phyloP scores from a whole-genome alignment of 2,797 vertebrate genomes.

The Choloepus didactylus region DNA sequence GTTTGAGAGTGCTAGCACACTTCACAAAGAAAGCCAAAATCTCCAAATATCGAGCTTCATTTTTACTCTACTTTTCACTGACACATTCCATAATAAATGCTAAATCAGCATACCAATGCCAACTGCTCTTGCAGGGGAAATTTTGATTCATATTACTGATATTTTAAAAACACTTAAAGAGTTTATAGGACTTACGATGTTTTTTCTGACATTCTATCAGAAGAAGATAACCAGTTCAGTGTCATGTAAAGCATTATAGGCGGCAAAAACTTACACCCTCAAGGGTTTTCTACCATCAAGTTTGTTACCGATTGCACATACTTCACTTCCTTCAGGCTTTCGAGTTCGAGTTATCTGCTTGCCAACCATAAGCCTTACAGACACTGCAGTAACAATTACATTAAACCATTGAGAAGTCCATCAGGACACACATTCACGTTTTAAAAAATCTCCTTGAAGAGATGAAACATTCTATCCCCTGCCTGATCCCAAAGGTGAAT shows the following conservation, averaged over 20 bases:
- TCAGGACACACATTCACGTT: neutral
- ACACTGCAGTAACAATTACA: neutral
- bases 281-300: neutral
- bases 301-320: neutral
- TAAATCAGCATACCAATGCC: slow-evolving; percentile 43
- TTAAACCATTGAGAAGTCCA: slow-evolving; percentile 18
- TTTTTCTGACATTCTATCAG: slow-evolving; percentile 46
- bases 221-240: slow-evolving; percentile 19
- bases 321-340: neutral
- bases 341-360: neutral
- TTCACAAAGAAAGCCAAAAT: slow-evolving; percentile 66
- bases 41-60: slow-evolving; percentile 33
- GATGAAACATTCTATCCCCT: slow-evolving; percentile 19
- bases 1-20: neutral
- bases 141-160: slow-evolving; percentile 59
- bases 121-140: slow-evolving; percentile 28
- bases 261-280: slow-evolving; percentile 27
- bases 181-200: slow-evolving; percentile 29
- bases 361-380: slow-evolving; percentile 32
- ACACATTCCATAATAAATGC: slow-evolving; percentile 42
- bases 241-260: neutral
- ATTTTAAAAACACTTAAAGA: slow-evolving; percentile 69
- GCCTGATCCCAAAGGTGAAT: slow-evolving; percentile 25
- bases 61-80: slow-evolving; percentile 52
- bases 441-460: neutral